Percentiles rank a stretch among this genome's conserved stretches.
Conservation (phyloP, 2,113 vertebrate species). For the Ameiurus melas region DNA sequence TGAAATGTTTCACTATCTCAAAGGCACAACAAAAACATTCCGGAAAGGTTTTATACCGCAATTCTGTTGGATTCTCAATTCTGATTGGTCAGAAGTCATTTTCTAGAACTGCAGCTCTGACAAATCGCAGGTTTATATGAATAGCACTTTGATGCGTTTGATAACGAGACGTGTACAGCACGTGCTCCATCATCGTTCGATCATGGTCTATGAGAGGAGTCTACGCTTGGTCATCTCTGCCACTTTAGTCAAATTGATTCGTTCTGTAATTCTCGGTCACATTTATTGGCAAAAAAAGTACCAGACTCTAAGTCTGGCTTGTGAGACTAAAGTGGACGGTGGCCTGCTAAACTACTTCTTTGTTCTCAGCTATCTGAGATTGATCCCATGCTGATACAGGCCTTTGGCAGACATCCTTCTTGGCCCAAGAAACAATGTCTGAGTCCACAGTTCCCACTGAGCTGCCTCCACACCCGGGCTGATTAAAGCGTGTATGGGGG, state of each 20-base stretch:
- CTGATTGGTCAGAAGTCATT: not conserved
- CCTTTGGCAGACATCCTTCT: constrained; percentile 4
- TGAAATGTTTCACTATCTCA: not conserved
- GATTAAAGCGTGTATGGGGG: constrained; percentile 46
- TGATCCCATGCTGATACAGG: constrained; percentile 9
- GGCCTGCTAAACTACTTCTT: not conserved
- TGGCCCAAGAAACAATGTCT: constrained; percentile 52
- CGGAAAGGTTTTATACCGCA: not conserved
- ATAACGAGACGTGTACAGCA: not conserved
- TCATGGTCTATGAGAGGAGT: too few relatives aligned
- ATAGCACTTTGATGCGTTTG: not conserved
- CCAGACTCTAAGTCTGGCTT: not conserved
- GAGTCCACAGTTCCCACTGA: constrained; percentile 52
- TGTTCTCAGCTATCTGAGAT: not conserved
- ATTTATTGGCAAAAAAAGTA: not conserved
- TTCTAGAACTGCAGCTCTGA: not conserved
- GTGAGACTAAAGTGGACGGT: not conserved
- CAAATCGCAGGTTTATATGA: not conserved
- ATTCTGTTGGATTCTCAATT: not conserved
- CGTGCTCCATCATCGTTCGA: not conserved
- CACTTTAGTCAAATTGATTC: not conserved
- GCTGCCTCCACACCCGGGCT: constrained; percentile 46
- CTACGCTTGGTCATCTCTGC: not conserved
- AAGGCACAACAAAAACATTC: not conserved
- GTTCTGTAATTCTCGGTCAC: not conserved